Evolutionary conservation across 2,888 invertebrate genomes (phyloP), one percentile per base, ranked within the genome.

Genomic region (Diogma glabrata): DNA sequence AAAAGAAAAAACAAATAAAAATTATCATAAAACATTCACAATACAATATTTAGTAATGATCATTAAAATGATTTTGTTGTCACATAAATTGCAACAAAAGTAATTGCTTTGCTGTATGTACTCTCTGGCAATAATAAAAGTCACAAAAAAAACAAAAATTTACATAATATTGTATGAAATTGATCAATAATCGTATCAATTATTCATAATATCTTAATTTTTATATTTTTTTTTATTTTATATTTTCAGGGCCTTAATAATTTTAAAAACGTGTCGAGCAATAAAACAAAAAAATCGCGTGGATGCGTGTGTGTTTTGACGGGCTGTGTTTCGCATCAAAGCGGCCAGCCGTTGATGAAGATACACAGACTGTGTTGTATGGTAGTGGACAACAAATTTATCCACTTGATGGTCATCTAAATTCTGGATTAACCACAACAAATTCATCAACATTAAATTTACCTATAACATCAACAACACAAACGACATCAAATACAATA

Each of bases 231-330:
- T 8, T 40, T 4, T 46, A 14, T 16, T 24, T 1, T 46, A 16
- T 46, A 24, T 46, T 46, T 26, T 10, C 46, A 46, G 46, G 46
- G 46, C 46, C 24, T 24, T 16, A 14, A 23, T 26, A 16, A 46
- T 24, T 24, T 46, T 46, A 24, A 46, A 24, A 16, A 46, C 22
- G 24, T 22, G 46, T 24, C 16, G 16, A 16, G 24, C 12, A 46
- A 46, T 33, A 20, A 33, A 30, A 19, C 20, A 49, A 55, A 63
- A 66, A 67, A 77, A 71, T 76, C 79, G 79, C 79, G 80, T 83
- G 81, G 81, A 88, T 88, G 88, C 87, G 87, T 80, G 84, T 88
- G 79, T 88, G 88, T 75, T 87, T 88, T 76, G 87, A 87, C 75
- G 82, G 81, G 77, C 77, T 84, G 76, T 88, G 88, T 83, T 88